Conservation (phyloP, 2,113 vertebrate species). For the Dolichotis patagonum region DNA sequence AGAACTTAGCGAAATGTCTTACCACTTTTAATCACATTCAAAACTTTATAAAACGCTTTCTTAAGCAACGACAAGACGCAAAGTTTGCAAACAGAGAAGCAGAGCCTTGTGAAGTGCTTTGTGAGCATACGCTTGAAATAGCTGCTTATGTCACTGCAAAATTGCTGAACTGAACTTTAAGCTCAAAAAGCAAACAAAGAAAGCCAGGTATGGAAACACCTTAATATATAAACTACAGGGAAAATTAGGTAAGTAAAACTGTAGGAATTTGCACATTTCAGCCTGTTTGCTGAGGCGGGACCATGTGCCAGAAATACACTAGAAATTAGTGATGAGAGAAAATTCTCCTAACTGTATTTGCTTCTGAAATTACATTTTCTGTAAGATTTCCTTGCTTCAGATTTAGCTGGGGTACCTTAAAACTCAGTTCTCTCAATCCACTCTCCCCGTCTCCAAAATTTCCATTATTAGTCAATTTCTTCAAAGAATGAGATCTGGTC, state of each 20-base stretch:
- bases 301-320: not conserved
- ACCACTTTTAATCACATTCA: not conserved
- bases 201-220: not conserved
- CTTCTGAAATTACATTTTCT: not conserved
- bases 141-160: not conserved
- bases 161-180: not conserved
- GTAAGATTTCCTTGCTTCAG: not conserved
- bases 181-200: not conserved
- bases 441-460: not conserved
- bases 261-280: not conserved
- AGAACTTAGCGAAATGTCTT: not conserved
- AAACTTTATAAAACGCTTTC: slow-evolving; percentile 42
- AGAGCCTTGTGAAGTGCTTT: not conserved
- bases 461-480: not conserved
- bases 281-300: not conserved
- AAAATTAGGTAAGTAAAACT: not conserved
- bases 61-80: not conserved
- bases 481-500: not conserved
- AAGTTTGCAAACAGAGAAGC: slow-evolving; percentile 18
- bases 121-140: slow-evolving; percentile 51
- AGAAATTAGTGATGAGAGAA: not conserved
- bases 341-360: not conserved
- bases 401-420: not conserved
- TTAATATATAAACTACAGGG: not conserved
- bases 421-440: not conserved